Percentiles rank a stretch among this genome's conserved stretches.
Conservation (phyloP, 2,113 vertebrate species). For the Microcebus tavaratra region DNA sequence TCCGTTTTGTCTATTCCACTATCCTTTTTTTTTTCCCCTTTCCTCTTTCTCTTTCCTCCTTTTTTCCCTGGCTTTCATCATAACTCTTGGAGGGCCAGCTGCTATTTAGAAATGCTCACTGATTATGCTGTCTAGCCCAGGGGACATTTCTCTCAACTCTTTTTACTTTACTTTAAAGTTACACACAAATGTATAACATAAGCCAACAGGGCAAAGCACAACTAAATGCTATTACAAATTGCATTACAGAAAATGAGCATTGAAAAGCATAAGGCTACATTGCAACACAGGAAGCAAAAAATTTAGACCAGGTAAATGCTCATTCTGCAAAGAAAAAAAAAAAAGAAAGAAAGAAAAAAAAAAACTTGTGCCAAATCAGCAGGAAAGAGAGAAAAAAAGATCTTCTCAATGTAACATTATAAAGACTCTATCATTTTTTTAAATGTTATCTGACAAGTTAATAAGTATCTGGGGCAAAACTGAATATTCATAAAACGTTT, state of each 20-base stretch:
- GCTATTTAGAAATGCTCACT: not conserved
- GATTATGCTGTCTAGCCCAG: not conserved
- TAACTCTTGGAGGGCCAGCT: not conserved
- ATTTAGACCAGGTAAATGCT: not conserved
- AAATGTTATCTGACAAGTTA: constrained; percentile 20
- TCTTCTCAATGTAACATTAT: not conserved
- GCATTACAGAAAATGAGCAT: not conserved
- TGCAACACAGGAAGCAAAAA: not conserved
- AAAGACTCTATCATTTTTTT: constrained; percentile 19
- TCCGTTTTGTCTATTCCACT: not conserved
- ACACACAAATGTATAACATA: not conserved
- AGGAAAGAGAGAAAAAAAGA: not conserved
- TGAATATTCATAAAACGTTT: not conserved
- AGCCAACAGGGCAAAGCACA: not conserved
- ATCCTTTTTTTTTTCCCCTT: not conserved
- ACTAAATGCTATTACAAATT: not conserved
- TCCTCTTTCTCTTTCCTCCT: not conserved
- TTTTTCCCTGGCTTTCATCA: not conserved
- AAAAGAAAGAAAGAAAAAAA: not conserved
- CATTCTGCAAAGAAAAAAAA: not conserved
- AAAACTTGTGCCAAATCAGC: not conserved
- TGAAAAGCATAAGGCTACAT: not conserved
- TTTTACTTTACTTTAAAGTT: constrained; percentile 31
- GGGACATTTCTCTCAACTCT: not conserved
- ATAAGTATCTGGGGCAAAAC: not conserved